phyloP scores from a whole-genome alignment of 2,888 invertebrate species.

The Hydrotaea cyrtoneurina region DNA sequence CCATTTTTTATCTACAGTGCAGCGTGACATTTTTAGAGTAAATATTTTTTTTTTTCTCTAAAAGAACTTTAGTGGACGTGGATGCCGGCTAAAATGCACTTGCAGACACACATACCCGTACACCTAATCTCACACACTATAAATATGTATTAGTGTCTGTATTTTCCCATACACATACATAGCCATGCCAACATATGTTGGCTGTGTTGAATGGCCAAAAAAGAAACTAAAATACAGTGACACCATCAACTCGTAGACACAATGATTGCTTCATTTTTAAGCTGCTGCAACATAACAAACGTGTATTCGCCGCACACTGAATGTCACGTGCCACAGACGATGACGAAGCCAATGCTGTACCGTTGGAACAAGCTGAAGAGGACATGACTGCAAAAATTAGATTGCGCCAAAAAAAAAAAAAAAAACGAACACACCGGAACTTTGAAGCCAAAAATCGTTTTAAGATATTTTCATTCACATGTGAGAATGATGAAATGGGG shows the following conservation, averaged over 20 bases:
- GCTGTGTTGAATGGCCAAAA: too few species aligned
- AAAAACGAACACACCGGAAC: not conserved
- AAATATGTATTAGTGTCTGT: too few species aligned
- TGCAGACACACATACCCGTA: too few species aligned
- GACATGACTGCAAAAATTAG: not conserved
- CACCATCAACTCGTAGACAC: not conserved
- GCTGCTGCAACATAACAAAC: not conserved
- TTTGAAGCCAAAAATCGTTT: not conserved
- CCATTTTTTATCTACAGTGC: too few species aligned
- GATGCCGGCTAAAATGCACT: too few species aligned
- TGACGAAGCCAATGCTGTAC: not conserved
- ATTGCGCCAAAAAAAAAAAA: not conserved
- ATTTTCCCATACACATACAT: too few species aligned
- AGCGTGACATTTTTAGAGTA: too few species aligned
- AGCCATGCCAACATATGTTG: too few species aligned
- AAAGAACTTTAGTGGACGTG: too few species aligned
- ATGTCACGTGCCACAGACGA: constrained; percentile 12
- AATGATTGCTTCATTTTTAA: constrained; percentile 22
- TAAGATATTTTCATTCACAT: not conserved
- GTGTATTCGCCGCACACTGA: not conserved
- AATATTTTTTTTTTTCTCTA: too few species aligned
- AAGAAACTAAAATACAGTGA: too few species aligned
- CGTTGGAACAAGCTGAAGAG: not conserved
- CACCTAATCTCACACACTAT: too few species aligned
- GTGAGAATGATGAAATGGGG: not conserved